Percentiles rank a stretch among this genome's conserved stretches.
These are phyloP conservation scores for Tragopan temminckii DNA, from an alignment of 2,797 vertebrate genomes.

Conservation along the genomic window DNA sequence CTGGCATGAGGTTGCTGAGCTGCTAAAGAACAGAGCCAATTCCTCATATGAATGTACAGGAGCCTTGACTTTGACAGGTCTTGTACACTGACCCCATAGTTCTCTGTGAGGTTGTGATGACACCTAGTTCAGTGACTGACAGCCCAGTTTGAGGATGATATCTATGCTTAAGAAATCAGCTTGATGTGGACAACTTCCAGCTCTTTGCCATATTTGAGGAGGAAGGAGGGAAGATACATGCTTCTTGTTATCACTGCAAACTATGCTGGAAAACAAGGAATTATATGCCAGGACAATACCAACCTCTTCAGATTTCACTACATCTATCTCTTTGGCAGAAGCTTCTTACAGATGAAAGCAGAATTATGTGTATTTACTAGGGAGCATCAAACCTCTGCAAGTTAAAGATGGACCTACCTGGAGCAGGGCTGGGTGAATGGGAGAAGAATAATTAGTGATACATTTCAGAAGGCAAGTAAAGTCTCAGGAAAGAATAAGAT, in stretches of 20 bases:
- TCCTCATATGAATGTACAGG: accelerated
- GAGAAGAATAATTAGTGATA: background rate
- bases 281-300: background rate
- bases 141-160: background rate
- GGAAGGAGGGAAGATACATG: background rate
- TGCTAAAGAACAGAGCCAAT: background rate
- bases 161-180: background rate
- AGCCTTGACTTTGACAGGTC: background rate
- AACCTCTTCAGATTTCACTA: background rate
- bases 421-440: background rate
- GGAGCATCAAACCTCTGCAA: background rate
- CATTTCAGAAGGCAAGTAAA: accelerated
- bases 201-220: background rate
- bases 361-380: background rate
- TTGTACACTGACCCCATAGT: background rate
- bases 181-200: background rate
- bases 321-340: background rate
- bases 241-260: background rate
- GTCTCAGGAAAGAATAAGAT: background rate
- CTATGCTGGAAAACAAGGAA: background rate
- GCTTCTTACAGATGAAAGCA: background rate
- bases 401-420: background rate
- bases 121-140: background rate
- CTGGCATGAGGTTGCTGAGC: background rate
- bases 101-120: background rate